These are phyloP conservation scores for Vespertilio murinus DNA, from an alignment of 2,797 vertebrate species.

Conservation along the genomic window DNA sequence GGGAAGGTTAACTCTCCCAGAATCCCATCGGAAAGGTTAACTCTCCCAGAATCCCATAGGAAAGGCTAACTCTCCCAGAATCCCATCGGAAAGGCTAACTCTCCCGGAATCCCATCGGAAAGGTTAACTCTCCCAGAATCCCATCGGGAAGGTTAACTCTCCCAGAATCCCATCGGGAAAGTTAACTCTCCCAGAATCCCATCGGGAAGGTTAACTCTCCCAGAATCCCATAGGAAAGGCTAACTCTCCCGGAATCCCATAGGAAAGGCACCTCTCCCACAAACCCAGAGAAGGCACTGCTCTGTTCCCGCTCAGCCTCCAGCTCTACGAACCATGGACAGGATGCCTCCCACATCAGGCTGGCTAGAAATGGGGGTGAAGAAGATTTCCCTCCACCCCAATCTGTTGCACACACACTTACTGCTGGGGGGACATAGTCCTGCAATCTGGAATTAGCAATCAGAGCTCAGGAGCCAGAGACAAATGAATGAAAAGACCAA, in stretches of 20 bases:
- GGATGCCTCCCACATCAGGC: not conserved
- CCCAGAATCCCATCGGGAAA: no score
- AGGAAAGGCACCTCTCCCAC: conserved; percentile 7
- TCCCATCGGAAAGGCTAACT: not conserved
- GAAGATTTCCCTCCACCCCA: not conserved
- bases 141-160: no score
- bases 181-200: no score
- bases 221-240: no score
- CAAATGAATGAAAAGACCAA: conserved; percentile 23
- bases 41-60: conserved; percentile 16
- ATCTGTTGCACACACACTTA: not conserved
- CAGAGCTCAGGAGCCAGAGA: not conserved
- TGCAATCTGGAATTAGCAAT: not conserved
- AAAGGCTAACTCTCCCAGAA: conserved; percentile 10
- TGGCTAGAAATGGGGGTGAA: not conserved
- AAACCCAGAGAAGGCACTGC: not conserved
- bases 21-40: not conserved
- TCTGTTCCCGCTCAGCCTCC: not conserved
- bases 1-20: no score
- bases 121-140: no score
- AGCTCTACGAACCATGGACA: not conserved
- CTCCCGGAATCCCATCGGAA: conserved; percentile 17
- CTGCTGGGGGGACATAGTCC: not conserved
- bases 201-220: no score
- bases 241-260: no score